Percentiles rank a stretch among this genome's conserved stretches.
Conservation (phyloP, 1,140 invertebrate genomes). For the Brachionus paranguensis region DNA sequence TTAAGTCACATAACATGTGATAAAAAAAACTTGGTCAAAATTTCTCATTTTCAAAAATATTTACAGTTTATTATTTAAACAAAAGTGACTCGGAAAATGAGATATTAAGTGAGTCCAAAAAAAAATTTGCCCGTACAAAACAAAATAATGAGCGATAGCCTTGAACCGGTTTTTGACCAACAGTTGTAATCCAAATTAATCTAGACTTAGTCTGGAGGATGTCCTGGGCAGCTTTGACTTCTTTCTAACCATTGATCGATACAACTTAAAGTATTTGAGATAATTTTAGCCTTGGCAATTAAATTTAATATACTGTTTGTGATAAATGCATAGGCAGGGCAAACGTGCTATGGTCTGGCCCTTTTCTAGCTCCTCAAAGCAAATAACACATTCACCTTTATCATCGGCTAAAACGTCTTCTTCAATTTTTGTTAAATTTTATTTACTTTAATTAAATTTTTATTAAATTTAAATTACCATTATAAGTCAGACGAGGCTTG, state of each 20-base stretch:
- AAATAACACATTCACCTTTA: slow-evolving; percentile 93
- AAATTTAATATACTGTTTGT: slow-evolving; percentile 73
- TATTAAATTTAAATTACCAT: slow-evolving; percentile 65
- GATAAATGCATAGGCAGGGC: slow-evolving; percentile 98
- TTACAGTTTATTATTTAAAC: neutral
- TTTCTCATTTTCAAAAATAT: neutral
- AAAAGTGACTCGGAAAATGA: slow-evolving; percentile 9
- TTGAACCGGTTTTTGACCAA: neutral
- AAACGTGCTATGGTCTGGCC: slow-evolving; percentile 93
- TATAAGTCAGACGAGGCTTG: slow-evolving; percentile 93
- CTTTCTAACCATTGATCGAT: slow-evolving; percentile 96
- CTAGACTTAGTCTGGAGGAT: slow-evolving; percentile 71
- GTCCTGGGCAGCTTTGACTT: slow-evolving; percentile 90
- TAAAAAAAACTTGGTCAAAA: neutral
- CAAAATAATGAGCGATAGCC: neutral
- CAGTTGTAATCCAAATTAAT: neutral
- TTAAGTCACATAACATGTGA: neutral
- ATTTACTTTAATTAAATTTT: neutral
- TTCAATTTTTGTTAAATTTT: slow-evolving; percentile 52
- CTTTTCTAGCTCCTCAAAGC: slow-evolving; percentile 86
- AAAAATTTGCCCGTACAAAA: neutral
- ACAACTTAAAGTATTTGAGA: slow-evolving; percentile 63
- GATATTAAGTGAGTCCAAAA: neutral
- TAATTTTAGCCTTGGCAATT: neutral
- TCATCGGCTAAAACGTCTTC: slow-evolving; percentile 91